phyloP scores from a whole-genome alignment of 2,113 vertebrate genomes.

The human region GRCh38 chr2:20814001-20814500 shows the following conservation, averaged over 20 bases:
- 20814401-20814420: background rate
- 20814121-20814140: background rate
- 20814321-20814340: background rate
- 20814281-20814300: background rate
- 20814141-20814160: background rate
- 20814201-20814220: background rate
- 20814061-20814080: background rate
- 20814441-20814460: too few species aligned
- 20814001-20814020: background rate
- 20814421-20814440: background rate
- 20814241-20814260: background rate
- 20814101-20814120: background rate
- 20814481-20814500: too few species aligned
- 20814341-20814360: background rate
- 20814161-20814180: background rate
- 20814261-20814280: background rate
- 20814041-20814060: background rate
- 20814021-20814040: background rate
- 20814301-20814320: background rate
- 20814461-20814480: too few species aligned
- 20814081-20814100: background rate
- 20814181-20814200: background rate
- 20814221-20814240: background rate
- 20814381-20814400: background rate
- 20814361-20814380: too few species aligned